phyloP scores from a whole-genome alignment of 1,140 invertebrate species.

The Goniozus legneri region DNA sequence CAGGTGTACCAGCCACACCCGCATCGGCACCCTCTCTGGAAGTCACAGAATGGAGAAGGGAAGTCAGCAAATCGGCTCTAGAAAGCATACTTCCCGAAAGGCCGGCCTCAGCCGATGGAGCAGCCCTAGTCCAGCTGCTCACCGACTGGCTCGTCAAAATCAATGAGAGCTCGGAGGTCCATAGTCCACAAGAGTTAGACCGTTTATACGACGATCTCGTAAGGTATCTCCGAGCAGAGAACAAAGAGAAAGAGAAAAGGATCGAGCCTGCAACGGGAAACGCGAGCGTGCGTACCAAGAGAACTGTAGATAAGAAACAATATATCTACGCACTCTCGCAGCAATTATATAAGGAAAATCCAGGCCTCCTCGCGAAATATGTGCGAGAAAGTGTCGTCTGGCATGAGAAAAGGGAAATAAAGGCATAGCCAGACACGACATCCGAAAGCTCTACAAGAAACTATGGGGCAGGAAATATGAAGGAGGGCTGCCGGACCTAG shows the following conservation, averaged over 20 bases:
- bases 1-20: background rate
- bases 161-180: background rate
- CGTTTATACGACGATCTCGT: no score
- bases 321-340: slow-evolving; percentile 6
- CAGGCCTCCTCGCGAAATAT: slow-evolving; percentile 9
- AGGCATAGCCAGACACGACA: background rate
- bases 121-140: background rate
- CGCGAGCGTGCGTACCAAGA: no score
- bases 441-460: slow-evolving; percentile 1
- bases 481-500: background rate
- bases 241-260: no score
- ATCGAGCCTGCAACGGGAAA: no score
- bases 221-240: background rate
- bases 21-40: background rate
- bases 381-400: slow-evolving; percentile 2
- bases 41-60: background rate
- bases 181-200: background rate
- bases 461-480: slow-evolving; percentile 9
- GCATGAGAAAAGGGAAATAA: background rate
- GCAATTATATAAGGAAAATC: slow-evolving; percentile 12
- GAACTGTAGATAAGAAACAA: background rate
- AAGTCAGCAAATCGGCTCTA: background rate
- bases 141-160: background rate
- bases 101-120: no score
- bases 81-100: background rate